These are phyloP conservation scores for Phyllotis vaccarum DNA, from an alignment of 2,797 vertebrate species.

Conservation along the genomic window DNA sequence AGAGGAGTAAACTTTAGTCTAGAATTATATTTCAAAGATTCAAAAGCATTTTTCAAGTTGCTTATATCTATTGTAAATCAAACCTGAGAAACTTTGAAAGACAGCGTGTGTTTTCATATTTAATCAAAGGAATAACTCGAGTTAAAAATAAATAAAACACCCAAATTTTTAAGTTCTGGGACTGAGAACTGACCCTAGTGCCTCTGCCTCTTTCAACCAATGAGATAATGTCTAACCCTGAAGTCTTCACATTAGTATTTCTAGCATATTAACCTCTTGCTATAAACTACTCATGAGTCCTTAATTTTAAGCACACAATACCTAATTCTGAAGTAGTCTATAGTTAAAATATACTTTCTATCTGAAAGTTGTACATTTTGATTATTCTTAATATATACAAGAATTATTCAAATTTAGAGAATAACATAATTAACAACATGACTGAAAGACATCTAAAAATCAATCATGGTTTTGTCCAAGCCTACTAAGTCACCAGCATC, in stretches of 20 bases:
- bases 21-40: conserved; percentile 53
- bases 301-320: conserved; percentile 39
- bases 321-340: neutral
- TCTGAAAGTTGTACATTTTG: conserved; percentile 21
- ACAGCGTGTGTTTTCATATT: conserved; percentile 53
- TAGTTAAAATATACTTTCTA: conserved; percentile 38
- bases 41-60: conserved; percentile 66
- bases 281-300: neutral
- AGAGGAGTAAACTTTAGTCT: conserved; percentile 59
- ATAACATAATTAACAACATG: neutral
- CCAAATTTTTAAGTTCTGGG: neutral
- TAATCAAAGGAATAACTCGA: conserved; percentile 39
- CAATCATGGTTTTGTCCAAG: neutral
- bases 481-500: neutral
- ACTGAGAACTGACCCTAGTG: neutral
- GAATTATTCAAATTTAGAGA: neutral
- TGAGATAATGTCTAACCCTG: neutral
- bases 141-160: conserved; percentile 57
- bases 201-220: neutral
- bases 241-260: conserved; percentile 20
- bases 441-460: neutral
- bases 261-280: neutral
- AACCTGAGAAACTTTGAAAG: conserved; percentile 54
- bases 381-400: conserved; percentile 25
- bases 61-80: conserved; percentile 27